Conservation (phyloP, 2,888 invertebrate genomes). For the Sesamia inferens region DNA sequence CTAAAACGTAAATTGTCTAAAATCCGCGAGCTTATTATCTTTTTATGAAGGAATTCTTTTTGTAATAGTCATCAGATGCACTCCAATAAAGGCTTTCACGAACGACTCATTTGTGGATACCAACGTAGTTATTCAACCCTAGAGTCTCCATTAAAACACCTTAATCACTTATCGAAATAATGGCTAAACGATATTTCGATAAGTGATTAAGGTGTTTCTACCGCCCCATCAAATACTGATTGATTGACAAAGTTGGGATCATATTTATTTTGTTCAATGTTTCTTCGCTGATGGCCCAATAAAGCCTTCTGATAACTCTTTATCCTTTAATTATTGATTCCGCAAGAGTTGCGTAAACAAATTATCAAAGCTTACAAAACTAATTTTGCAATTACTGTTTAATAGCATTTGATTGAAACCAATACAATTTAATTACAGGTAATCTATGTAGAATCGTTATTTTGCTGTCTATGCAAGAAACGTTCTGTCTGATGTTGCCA, state of each 20-base stretch:
- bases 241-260: slow-evolving; percentile 51
- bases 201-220: too few relatives aligned
- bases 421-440: slow-evolving; percentile 35
- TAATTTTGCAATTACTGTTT: slow-evolving; percentile 41
- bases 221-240: slow-evolving; percentile 39
- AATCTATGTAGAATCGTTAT: slow-evolving; percentile 31
- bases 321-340: slow-evolving; percentile 53
- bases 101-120: background rate
- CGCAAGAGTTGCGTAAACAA: slow-evolving; percentile 42
- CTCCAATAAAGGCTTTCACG: slow-evolving; percentile 13
- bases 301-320: slow-evolving; percentile 44
- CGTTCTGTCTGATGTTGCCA: slow-evolving; percentile 37
- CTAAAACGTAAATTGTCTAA: too few relatives aligned
- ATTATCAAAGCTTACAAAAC: slow-evolving; percentile 30
- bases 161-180: slow-evolving; percentile 43
- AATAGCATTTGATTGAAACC: slow-evolving; percentile 33
- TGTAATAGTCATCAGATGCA: background rate
- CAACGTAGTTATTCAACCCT: slow-evolving; percentile 11
- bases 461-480: slow-evolving; percentile 6
- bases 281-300: slow-evolving; percentile 33
- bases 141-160: slow-evolving; percentile 23
- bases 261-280: slow-evolving; percentile 43
- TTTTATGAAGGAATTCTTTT: background rate
- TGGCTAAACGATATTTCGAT: slow-evolving; percentile 29
- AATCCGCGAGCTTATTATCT: slow-evolving; percentile 2